phyloP scores from a whole-genome alignment of 2,797 vertebrate genomes.

The Eurystomus glaucurus region DNA sequence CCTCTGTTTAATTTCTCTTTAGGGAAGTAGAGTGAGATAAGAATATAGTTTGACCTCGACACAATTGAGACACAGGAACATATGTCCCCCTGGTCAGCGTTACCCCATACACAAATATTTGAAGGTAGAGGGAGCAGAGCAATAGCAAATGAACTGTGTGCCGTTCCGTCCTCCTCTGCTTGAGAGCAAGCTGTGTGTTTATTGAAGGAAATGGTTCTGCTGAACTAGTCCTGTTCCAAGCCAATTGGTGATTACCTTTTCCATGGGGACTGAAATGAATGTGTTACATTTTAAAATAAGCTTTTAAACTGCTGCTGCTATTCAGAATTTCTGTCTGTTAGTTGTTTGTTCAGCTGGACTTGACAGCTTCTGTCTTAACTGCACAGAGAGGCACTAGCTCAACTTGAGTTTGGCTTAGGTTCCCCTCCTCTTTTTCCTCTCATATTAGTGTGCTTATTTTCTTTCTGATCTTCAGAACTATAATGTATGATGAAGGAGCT shows the following conservation, averaged over 20 bases:
- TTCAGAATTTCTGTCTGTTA: slow-evolving; percentile 60
- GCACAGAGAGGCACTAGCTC: not conserved
- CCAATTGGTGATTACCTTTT: slow-evolving; percentile 67
- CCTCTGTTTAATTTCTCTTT: slow-evolving; percentile 46
- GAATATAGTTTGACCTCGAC: not conserved
- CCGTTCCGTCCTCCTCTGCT: slow-evolving; percentile 35
- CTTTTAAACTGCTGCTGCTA: slow-evolving; percentile 66
- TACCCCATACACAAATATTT: slow-evolving; percentile 45
- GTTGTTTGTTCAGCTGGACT: slow-evolving; percentile 76
- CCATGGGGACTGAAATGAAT: slow-evolving; percentile 66
- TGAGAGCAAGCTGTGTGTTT: slow-evolving; percentile 56
- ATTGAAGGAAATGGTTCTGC: slow-evolving; percentile 73
- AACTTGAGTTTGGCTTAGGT: slow-evolving; percentile 38
- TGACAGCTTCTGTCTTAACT: slow-evolving; percentile 58
- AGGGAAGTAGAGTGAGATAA: slow-evolving; percentile 20
- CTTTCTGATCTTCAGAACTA: slow-evolving; percentile 31
- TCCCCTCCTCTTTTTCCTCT: not conserved
- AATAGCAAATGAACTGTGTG: slow-evolving; percentile 43
- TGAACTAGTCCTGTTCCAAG: slow-evolving; percentile 70
- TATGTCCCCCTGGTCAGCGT: slow-evolving; percentile 10
- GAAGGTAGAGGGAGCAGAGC: slow-evolving; percentile 13
- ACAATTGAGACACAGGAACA: not conserved
- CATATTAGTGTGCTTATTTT: slow-evolving; percentile 43
- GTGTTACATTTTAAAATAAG: slow-evolving; percentile 69
- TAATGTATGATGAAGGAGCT: not conserved